Conservation (phyloP, 2,888 invertebrate genomes). For the Leptinotarsa peninsularis region DNA sequence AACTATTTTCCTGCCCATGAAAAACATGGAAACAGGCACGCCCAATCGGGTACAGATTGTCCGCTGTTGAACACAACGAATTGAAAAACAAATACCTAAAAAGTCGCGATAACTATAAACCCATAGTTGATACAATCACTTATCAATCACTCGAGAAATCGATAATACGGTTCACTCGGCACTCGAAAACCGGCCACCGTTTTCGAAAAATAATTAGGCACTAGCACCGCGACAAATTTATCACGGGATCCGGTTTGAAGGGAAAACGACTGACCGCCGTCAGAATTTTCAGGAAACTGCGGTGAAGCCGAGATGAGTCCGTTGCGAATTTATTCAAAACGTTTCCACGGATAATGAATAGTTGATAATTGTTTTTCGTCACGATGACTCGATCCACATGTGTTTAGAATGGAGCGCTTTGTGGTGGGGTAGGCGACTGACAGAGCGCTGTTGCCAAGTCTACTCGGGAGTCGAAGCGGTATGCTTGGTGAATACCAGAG, state of each 20-base stretch:
- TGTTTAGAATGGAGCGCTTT: conserved; percentile 68
- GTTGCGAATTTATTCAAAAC: background rate
- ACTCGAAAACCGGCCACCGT: background rate
- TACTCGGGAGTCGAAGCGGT: background rate
- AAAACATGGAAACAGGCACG: conserved; percentile 2
- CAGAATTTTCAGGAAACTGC: background rate
- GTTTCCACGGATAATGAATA: conserved; percentile 4
- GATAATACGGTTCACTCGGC: background rate
- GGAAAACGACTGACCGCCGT: background rate
- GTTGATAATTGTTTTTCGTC: conserved; percentile 55
- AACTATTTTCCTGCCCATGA: background rate
- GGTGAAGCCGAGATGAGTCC: background rate
- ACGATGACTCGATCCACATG: conserved; percentile 52
- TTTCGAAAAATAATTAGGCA: background rate
- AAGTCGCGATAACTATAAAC: background rate
- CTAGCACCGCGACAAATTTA: background rate
- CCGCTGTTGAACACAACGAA: background rate
- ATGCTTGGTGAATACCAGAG: too few relatives aligned
- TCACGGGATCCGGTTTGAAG: background rate
- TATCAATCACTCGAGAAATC: background rate
- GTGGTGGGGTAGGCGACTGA: conserved; percentile 42
- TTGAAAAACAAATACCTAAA: conserved; percentile 1
- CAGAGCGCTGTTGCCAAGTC: conserved; percentile 20
- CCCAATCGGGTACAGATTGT: background rate
- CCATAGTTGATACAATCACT: background rate